A percentile compares a stretch with the other conserved stretches of the same genome.
phyloP scores from a whole-genome alignment of 2,888 invertebrate species.

The Dermolepida albohirtum region DNA sequence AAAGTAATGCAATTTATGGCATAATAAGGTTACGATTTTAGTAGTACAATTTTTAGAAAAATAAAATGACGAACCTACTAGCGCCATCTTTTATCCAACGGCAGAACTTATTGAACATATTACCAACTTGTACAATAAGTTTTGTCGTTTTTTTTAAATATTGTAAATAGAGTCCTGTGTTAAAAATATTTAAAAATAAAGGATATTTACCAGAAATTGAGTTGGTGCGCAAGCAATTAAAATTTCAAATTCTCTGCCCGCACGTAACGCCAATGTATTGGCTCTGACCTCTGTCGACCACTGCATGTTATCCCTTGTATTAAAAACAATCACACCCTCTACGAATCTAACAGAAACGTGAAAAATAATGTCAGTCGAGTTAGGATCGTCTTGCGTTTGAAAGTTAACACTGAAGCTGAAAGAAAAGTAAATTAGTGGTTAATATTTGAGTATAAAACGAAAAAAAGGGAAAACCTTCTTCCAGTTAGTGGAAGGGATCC shows the following conservation, averaged over 20 bases:
- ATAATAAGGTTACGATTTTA: no score
- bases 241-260: slow-evolving; percentile 30
- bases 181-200: no score
- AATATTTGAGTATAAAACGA: neutral
- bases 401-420: slow-evolving; percentile 19
- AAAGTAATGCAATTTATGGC: no score
- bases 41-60: no score
- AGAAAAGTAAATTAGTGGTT: neutral
- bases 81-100: no score
- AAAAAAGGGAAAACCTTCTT: neutral
- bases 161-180: no score
- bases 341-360: slow-evolving; percentile 17
- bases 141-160: no score
- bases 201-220: slow-evolving; percentile 12
- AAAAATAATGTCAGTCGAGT: slow-evolving; percentile 16
- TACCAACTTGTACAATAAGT: no score
- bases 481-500: slow-evolving; percentile 10
- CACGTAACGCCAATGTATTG: slow-evolving; percentile 8
- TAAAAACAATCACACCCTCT: slow-evolving; percentile 8
- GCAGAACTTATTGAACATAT: no score
- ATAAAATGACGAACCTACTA: no score
- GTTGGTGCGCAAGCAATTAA: slow-evolving; percentile 14
- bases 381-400: slow-evolving; percentile 15
- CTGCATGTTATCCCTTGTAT: slow-evolving; percentile 6
- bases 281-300: slow-evolving; percentile 3